Conservation (phyloP, 2,888 invertebrate genomes). For the Muscina levida region DNA sequence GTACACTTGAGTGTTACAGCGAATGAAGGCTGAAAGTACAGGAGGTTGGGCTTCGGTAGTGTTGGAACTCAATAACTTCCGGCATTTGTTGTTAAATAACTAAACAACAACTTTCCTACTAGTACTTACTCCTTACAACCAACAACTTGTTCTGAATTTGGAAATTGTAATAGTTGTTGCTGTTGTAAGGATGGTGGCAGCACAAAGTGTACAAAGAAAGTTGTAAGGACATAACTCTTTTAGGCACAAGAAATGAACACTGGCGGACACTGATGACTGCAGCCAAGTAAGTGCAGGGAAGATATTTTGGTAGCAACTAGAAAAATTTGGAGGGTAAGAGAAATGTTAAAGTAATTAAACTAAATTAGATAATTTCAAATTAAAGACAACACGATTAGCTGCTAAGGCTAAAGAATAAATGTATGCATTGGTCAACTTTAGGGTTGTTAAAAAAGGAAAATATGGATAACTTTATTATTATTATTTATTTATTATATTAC, state of each 20-base stretch:
- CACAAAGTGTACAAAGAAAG: constrained; percentile 33
- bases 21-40: neutral
- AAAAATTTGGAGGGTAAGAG: constrained; percentile 23
- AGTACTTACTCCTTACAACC: too few relatives aligned
- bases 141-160: constrained; percentile 14
- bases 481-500: too few relatives aligned
- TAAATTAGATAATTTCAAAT: neutral
- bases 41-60: constrained; percentile 42
- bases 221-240: constrained; percentile 54
- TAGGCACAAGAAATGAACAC: constrained; percentile 3
- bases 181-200: neutral
- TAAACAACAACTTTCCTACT: constrained; percentile 56
- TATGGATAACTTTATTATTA: too few relatives aligned
- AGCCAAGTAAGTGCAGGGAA: too few relatives aligned
- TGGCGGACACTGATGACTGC: too few relatives aligned
- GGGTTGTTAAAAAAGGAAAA: too few relatives aligned
- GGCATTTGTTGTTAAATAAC: constrained; percentile 66
- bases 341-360: neutral
- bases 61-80: constrained; percentile 74
- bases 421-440: neutral
- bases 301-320: too few relatives aligned
- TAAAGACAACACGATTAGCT: neutral
- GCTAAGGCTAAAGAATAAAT: too few relatives aligned
- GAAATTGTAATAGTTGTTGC: constrained; percentile 3
- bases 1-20: neutral